Percentiles rank a stretch among this genome's conserved stretches.
These are phyloP conservation scores for Agrotis puta DNA, from an alignment of 2,888 invertebrate species.

Conservation along the genomic window DNA sequence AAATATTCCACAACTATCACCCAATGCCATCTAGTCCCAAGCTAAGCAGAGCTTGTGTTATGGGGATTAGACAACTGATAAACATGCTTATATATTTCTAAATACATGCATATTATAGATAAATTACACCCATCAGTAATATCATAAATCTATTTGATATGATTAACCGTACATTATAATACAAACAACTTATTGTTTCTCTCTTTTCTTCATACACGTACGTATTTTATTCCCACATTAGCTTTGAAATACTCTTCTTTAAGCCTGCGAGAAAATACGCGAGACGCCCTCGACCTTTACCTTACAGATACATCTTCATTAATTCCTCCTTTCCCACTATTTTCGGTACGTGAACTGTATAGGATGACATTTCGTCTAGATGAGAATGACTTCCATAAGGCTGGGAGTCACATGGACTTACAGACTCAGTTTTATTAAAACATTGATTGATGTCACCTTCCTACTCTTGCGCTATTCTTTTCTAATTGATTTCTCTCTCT, in stretches of 20 bases:
- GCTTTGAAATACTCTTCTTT: neutral
- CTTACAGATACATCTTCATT: slow-evolving; percentile 36
- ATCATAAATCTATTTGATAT: neutral
- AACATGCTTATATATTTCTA: no score
- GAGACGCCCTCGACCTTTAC: neutral
- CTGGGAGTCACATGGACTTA: neutral
- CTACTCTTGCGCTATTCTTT: no score
- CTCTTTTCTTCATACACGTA: neutral
- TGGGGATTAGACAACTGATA: no score
- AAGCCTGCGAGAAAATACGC: neutral
- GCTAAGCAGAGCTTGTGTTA: no score
- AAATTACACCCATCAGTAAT: neutral
- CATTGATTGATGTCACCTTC: neutral
- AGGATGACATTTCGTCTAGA: neutral
- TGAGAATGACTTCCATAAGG: neutral
- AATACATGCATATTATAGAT: no score
- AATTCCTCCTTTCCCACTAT: neutral
- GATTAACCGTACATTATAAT: neutral
- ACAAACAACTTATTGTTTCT: neutral
- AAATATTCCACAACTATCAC: no score
- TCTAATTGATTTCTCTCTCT: no score
- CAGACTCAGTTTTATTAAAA: neutral
- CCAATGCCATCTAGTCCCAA: no score
- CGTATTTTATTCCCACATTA: neutral
- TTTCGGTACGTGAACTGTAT: slow-evolving; percentile 1